Conservation (phyloP, 37 sponge, comb jelly and placozoan genomes). For the Amphimedon queenslandica region DNA sequence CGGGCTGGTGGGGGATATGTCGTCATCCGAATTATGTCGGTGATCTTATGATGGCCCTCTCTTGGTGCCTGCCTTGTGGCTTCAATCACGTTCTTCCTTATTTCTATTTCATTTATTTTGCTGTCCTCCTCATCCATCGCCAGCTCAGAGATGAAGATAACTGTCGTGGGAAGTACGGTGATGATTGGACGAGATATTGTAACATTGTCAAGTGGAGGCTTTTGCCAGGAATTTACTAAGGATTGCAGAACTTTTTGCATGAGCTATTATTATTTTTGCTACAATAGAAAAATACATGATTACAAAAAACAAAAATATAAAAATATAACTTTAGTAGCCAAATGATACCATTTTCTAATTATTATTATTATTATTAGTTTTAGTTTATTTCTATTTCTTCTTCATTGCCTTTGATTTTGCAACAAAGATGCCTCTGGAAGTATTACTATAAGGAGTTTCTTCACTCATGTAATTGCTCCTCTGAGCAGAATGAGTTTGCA, state of each 20-base stretch:
- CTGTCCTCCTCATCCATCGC: slow-evolving; percentile 75
- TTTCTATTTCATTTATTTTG: slow-evolving; percentile 82
- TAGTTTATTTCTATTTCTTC: not conserved
- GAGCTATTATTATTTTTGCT: too few species aligned
- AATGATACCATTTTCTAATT: too few species aligned
- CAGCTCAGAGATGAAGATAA: slow-evolving; percentile 76
- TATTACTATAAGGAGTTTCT: not conserved
- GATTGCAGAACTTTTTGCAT: too few species aligned
- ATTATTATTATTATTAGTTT: too few species aligned
- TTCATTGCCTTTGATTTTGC: not conserved
- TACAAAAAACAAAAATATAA: too few species aligned
- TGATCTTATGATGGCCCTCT: slow-evolving; percentile 90
- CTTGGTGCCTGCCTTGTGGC: slow-evolving; percentile 93
- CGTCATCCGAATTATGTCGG: slow-evolving; percentile 94
- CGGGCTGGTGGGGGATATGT: slow-evolving; percentile 90
- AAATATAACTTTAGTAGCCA: too few species aligned
- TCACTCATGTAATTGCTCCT: slow-evolving; percentile 35
- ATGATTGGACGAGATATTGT: slow-evolving; percentile 88
- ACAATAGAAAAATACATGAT: too few species aligned
- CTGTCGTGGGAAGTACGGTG: slow-evolving; percentile 78
- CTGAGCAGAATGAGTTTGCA: slow-evolving; percentile 37
- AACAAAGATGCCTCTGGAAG: not conserved
- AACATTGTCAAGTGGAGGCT: slow-evolving; percentile 81
- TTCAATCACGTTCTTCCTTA: slow-evolving; percentile 63
- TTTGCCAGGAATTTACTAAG: slow-evolving; percentile 76